phyloP scores from a whole-genome alignment of 2,888 invertebrate genomes.

The Fragum whitleyi region DNA sequence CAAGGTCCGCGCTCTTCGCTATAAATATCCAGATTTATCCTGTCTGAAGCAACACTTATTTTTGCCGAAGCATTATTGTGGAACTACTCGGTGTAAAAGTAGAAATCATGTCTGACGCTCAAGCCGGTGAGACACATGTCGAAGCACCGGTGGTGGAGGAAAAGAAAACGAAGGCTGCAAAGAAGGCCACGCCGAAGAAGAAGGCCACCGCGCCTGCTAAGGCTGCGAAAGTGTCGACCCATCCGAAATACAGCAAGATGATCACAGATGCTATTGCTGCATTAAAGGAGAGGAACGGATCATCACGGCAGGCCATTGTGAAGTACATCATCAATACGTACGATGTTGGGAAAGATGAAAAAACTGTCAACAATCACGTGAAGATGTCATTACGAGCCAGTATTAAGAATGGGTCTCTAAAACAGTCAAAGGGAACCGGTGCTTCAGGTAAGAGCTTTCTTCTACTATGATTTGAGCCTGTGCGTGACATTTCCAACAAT shows the following conservation, averaged over 20 bases:
- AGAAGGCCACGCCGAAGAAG: too few species aligned
- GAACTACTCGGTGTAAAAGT: too few species aligned
- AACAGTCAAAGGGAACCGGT: slow-evolving; percentile 82
- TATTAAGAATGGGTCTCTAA: slow-evolving; percentile 83
- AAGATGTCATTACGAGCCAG: slow-evolving; percentile 85
- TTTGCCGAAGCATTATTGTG: too few species aligned
- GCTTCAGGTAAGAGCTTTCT: slow-evolving; percentile 71
- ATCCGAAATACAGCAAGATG: slow-evolving; percentile 85
- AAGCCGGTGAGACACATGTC: not conserved
- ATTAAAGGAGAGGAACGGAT: slow-evolving; percentile 85
- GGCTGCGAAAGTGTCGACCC: slow-evolving; percentile 67
- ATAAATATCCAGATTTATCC: slow-evolving; percentile 36
- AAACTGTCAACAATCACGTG: slow-evolving; percentile 84
- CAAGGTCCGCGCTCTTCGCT: slow-evolving; percentile 58
- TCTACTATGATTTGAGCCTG: too few species aligned
- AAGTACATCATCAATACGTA: slow-evolving; percentile 85
- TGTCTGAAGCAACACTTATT: too few species aligned
- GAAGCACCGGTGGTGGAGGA: slow-evolving; percentile 30
- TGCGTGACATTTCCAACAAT: too few species aligned
- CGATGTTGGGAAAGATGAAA: slow-evolving; percentile 84
- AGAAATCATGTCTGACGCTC: slow-evolving; percentile 27
- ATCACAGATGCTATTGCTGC: slow-evolving; percentile 84
- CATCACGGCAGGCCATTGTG: slow-evolving; percentile 86
- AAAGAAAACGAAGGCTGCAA: slow-evolving; percentile 18
- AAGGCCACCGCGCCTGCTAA: slow-evolving; percentile 38